phyloP scores from a whole-genome alignment of 2,113 vertebrate species.

The Hemiprocne comata region DNA sequence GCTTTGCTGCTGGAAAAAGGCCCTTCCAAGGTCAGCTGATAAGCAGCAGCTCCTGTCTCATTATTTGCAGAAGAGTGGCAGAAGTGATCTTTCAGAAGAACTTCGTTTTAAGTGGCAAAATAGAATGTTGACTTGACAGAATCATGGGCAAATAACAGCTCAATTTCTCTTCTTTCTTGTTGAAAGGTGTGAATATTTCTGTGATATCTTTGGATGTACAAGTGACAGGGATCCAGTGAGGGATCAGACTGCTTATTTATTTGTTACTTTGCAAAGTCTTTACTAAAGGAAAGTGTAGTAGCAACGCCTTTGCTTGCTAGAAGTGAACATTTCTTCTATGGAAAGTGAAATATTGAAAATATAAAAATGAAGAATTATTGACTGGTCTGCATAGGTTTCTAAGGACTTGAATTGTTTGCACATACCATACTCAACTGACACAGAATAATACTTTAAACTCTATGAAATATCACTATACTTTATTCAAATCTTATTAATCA shows the following conservation, averaged over 20 bases:
- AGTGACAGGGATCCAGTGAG: background rate
- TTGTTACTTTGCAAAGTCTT: background rate
- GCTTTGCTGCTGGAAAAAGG: constrained; percentile 85
- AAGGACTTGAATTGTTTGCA: background rate
- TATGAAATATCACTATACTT: background rate
- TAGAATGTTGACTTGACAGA: constrained; percentile 44
- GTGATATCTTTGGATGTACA: background rate
- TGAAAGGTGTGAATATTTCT: background rate
- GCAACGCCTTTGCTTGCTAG: background rate
- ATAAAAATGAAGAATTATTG: background rate
- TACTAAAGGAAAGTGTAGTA: background rate
- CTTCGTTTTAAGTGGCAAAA: constrained; percentile 72
- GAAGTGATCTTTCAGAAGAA: constrained; percentile 80
- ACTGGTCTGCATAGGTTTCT: background rate
- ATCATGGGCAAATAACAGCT: background rate
- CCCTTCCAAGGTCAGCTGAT: constrained; percentile 76
- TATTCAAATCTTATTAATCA: background rate
- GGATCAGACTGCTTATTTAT: background rate
- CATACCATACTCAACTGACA: background rate
- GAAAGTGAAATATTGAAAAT: background rate
- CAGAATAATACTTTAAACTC: background rate
- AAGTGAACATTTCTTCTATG: background rate
- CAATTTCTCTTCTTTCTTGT: background rate
- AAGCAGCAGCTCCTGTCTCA: constrained; percentile 79
- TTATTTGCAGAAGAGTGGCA: constrained; percentile 81